Base-by-base conservation (phyloP, 23 tunicate genomes). In the Clavelina lepadiformis region DNA sequence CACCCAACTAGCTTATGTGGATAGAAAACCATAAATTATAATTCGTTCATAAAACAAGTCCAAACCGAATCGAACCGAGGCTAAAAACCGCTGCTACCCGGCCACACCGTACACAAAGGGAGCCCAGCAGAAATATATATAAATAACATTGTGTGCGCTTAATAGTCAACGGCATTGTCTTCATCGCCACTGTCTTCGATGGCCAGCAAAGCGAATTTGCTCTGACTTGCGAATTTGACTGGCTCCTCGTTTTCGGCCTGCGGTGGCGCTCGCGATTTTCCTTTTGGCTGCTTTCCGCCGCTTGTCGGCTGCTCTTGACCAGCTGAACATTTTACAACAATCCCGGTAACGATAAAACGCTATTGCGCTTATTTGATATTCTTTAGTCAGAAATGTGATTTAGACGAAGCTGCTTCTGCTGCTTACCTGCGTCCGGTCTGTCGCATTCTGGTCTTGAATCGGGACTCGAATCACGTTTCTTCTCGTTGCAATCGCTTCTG, bases 391-490 rank as follows among this genome's bases (percentile, higher is more conserved):
- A 0, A 56, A 20, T 56, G 23, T 7, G 22, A 55, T 13, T 6
- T 19, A 41, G 49, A 41, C 25, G 22, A 55, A 55, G 61, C 15
- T 44, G 0, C 18, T 18, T 8, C n/a, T 19, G n/a, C 51, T 6
- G 58, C 92, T 54, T 46, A 76, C 95, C 85, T 38, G 74, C 85
- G 32, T 75, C 85, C 0, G 77, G 51, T 47, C 85, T 37, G 33
- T 86, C 95, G 46, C 95, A 86, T 72, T 86, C 95, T 0, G 95
- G 95, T 15, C 85, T 56, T 1, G 95, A 78, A 77, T 86, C 95
- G 56, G 80, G 19, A 65, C 85, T 78, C 18, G 85, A 72, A 72
- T 78, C 85, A 28, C 95, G 55, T 23, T 56, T 56, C 36, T 60
- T 78, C 24, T 72, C 79, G 23, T 21, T 66, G 37, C 57, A 8